Evolutionary conservation across 2,113 vertebrate species (phyloP).

Genomic region (Ceratotherium simum): DNA sequence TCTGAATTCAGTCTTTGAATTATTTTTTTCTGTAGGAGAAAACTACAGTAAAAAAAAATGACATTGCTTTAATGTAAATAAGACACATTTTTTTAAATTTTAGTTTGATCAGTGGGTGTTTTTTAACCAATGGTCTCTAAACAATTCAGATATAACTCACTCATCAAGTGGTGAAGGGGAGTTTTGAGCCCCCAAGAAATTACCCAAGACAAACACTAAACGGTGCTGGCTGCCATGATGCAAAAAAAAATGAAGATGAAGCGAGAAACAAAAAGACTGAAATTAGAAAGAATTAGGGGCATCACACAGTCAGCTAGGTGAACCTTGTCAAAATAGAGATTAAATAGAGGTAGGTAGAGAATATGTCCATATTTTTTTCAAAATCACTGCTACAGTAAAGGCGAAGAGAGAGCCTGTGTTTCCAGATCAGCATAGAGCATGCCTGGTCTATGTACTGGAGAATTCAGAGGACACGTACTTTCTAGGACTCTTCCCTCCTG

Average conservation of each 20-base stretch:
- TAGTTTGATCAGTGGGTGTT: neutral
- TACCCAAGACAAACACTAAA: fast-evolving
- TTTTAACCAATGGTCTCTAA: neutral
- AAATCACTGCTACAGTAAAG: neutral
- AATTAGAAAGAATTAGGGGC: too few relatives aligned
- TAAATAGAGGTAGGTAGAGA: too few relatives aligned
- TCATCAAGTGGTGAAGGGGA: too few relatives aligned
- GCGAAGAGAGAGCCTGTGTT: fast-evolving
- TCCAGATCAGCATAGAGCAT: fast-evolving
- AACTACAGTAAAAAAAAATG: fast-evolving
- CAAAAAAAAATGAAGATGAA: neutral
- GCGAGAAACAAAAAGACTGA: neutral
- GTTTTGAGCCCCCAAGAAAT: neutral
- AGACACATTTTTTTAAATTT: neutral
- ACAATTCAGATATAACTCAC: neutral
- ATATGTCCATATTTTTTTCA: too few relatives aligned
- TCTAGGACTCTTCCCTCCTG: too few relatives aligned
- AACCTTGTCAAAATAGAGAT: fast-evolving
- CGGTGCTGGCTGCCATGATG: fast-evolving
- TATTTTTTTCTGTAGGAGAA: neutral
- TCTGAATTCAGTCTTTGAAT: neutral
- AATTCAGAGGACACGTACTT: neutral
- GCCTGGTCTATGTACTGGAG: fast-evolving
- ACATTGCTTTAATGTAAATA: neutral
- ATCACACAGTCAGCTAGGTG: fast-evolving